These are phyloP conservation scores for Troilus luridus DNA, from an alignment of 2,888 invertebrate genomes.

Conservation along the genomic window DNA sequence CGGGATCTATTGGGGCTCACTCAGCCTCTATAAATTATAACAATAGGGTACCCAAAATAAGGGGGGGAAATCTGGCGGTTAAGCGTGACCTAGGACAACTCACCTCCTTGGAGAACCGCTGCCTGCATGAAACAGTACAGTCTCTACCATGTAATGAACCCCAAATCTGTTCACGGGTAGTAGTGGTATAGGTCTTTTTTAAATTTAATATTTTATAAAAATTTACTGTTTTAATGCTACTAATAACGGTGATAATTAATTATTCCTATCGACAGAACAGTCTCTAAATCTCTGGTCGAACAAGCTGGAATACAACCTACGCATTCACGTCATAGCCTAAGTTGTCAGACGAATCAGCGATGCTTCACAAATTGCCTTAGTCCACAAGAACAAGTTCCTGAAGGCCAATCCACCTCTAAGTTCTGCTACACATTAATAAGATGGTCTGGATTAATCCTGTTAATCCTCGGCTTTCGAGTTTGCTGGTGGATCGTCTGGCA, in stretches of 20 bases:
- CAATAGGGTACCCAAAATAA: too few species aligned
- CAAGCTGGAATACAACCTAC: neutral
- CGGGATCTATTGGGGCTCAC: too few species aligned
- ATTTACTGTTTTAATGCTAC: too few species aligned
- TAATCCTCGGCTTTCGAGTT: neutral
- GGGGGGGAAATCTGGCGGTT: too few species aligned
- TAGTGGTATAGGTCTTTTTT: too few species aligned
- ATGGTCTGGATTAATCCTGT: neutral
- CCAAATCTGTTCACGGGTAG: too few species aligned
- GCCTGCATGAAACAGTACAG: too few species aligned
- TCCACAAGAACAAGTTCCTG: neutral
- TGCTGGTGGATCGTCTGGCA: neutral
- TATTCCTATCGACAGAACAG: neutral
- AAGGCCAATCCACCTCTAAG: neutral
- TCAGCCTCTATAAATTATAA: too few species aligned
- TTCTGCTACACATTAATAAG: neutral
- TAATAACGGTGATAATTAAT: neutral
- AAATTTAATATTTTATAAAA: too few species aligned
- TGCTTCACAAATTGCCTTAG: neutral
- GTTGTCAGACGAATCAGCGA: conserved; percentile 10
- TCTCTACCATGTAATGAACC: too few species aligned
- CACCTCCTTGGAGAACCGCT: too few species aligned
- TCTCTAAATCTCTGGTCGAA: neutral
- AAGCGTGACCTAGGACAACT: too few species aligned
- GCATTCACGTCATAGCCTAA: neutral